phyloP scores from a whole-genome alignment of 2,113 vertebrate species.

The Scortum barcoo region DNA sequence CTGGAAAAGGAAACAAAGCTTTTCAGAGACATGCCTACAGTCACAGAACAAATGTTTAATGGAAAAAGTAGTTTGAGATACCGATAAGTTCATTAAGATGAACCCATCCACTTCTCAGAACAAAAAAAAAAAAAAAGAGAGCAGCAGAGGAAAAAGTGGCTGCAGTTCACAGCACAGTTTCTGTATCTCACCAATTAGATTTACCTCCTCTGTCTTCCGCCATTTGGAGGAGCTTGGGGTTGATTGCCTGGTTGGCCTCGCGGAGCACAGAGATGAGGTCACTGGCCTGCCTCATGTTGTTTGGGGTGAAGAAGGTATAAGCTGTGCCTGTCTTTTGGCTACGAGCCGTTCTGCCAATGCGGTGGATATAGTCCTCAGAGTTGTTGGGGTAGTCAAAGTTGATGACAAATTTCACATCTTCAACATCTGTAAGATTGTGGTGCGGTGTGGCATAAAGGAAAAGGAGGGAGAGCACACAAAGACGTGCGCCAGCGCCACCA shows the following conservation, averaged over 20 bases:
- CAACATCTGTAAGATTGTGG: conserved; percentile 98
- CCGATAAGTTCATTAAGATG: background rate
- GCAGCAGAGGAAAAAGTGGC: conserved; percentile 49
- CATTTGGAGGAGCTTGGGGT: conserved; percentile 99
- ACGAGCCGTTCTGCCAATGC: conserved; percentile 99
- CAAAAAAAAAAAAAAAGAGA: background rate
- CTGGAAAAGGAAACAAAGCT: conserved; percentile 73
- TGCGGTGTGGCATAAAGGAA: conserved; percentile 93
- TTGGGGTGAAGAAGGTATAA: conserved; percentile 99
- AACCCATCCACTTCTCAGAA: conserved; percentile 26
- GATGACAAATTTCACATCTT: conserved; percentile 99
- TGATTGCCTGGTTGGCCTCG: conserved; percentile 99
- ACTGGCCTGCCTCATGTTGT: conserved; percentile 98
- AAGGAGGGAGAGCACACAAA: conserved; percentile 73
- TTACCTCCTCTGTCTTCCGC: conserved; percentile 99
- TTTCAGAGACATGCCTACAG: background rate
- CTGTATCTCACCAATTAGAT: conserved; percentile 87
- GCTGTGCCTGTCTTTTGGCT: conserved; percentile 99
- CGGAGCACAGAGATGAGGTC: conserved; percentile 99
- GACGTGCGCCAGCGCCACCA: conserved; percentile 90
- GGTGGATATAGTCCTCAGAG: conserved; percentile 99
- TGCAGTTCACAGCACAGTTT: conserved; percentile 79
- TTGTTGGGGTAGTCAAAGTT: conserved; percentile 99
- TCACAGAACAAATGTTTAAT: background rate
- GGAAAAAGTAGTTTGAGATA: background rate